These are phyloP conservation scores for Etheostoma spectabile DNA, from an alignment of 2,113 vertebrate species.

Conservation along the genomic window DNA sequence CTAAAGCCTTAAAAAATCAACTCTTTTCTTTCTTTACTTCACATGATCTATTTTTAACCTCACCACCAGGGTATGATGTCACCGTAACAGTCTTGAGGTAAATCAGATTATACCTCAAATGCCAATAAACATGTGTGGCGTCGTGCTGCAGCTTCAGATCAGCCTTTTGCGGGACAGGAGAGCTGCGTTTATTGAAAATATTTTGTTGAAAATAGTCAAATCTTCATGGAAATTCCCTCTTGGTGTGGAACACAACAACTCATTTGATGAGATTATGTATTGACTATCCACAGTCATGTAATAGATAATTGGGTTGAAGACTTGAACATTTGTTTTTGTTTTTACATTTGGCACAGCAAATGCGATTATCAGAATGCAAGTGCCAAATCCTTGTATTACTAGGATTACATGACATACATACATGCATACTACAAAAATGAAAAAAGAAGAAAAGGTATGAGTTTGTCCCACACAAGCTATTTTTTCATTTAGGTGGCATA, in stretches of 20 bases:
- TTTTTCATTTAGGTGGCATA: neutral
- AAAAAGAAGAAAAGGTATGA: neutral
- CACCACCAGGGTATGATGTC: neutral
- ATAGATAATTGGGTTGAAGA: conserved; percentile 7
- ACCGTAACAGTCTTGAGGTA: neutral
- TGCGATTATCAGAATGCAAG: too few species aligned
- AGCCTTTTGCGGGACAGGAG: neutral
- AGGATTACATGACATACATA: too few species aligned
- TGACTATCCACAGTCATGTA: neutral
- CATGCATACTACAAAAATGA: too few species aligned
- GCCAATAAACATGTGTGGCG: neutral
- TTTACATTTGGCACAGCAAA: too few species aligned
- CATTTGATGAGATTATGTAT: neutral
- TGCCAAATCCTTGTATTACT: too few species aligned
- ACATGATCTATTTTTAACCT: neutral
- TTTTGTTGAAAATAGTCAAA: neutral
- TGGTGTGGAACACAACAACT: conserved; percentile 4
- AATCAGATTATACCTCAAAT: conserved; percentile 34
- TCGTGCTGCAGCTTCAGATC: neutral
- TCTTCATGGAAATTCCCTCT: conserved; percentile 7
- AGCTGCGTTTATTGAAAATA: neutral
- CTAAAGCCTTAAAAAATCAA: neutral
- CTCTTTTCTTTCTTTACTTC: neutral
- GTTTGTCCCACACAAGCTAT: neutral
- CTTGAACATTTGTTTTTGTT: neutral